These are phyloP conservation scores for Diloba caeruleocephala DNA, from an alignment of 2,888 invertebrate genomes.

Conservation along the genomic window DNA sequence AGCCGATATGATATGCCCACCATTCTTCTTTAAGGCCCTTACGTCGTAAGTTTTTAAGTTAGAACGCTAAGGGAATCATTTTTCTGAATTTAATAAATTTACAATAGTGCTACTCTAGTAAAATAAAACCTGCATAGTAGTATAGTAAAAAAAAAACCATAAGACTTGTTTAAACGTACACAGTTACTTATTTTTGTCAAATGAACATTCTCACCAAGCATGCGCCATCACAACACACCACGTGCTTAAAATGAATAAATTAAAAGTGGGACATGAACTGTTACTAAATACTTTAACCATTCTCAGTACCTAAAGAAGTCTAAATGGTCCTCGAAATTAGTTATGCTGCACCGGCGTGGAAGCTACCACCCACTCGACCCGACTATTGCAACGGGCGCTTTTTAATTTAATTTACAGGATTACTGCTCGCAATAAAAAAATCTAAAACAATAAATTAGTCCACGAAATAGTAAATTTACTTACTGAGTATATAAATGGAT, in stretches of 20 bases:
- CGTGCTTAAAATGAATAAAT: constrained; percentile 33
- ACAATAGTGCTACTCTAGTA: too few species aligned
- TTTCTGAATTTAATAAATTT: too few species aligned
- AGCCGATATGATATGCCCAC: too few species aligned
- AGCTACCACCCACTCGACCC: constrained; percentile 31
- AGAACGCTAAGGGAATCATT: too few species aligned
- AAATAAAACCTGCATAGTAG: too few species aligned
- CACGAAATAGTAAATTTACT: too few species aligned
- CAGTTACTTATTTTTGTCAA: background rate
- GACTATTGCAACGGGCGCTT: constrained; percentile 18
- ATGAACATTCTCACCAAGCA: constrained; percentile 16
- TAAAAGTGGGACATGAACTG: constrained; percentile 35
- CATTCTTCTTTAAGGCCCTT: too few species aligned
- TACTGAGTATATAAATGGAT: too few species aligned
- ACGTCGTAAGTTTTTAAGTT: too few species aligned
- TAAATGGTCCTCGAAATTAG: constrained; percentile 46
- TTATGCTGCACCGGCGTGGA: constrained; percentile 24
- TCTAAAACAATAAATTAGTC: too few species aligned
- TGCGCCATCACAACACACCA: constrained; percentile 10
- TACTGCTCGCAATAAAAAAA: constrained; percentile 9
- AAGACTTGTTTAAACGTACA: too few species aligned
- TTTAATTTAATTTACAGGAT: constrained; percentile 28
- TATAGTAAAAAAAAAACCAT: too few species aligned
- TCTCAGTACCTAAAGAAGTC: constrained; percentile 31
- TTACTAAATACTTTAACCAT: constrained; percentile 44